Evolutionary conservation across 2,888 invertebrate species (phyloP).

Genomic region (Penaeus monodon): DNA sequence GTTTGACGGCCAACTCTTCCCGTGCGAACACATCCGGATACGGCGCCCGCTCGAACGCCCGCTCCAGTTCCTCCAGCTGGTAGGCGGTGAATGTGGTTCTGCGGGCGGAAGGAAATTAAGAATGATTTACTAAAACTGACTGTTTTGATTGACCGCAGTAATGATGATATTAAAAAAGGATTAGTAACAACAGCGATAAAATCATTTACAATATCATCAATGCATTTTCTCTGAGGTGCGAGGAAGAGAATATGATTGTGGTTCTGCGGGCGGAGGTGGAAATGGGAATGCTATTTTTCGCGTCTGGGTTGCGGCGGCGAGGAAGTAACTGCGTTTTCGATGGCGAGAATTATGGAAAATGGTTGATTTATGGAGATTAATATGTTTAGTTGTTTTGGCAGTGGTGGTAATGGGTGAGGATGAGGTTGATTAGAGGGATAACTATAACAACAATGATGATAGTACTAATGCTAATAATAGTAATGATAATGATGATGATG

Average conservation of each 20-base stretch:
- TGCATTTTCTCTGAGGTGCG: too few species aligned
- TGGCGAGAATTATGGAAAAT: background rate
- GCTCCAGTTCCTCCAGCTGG: constrained; percentile 91
- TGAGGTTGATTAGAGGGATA: background rate
- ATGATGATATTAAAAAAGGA: too few species aligned
- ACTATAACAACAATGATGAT: background rate
- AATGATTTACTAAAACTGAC: background rate
- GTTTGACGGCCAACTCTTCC: constrained; percentile 90
- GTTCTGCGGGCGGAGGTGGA: background rate
- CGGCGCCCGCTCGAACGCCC: constrained; percentile 94
- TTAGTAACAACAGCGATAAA: too few species aligned
- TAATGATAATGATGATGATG: background rate
- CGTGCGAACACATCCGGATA: constrained; percentile 96
- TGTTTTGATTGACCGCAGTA: too few species aligned
- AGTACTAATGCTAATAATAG: background rate
- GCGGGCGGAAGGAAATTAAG: background rate
- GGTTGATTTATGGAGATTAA: background rate
- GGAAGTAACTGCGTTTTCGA: background rate
- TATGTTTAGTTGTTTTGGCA: too few species aligned
- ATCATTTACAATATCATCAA: too few species aligned
- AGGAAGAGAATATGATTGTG: too few species aligned
- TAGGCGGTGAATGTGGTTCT: constrained; percentile 95
- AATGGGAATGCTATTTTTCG: background rate
- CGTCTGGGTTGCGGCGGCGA: background rate
- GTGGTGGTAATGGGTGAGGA: too few species aligned